Evolutionary conservation across 2,113 vertebrate species (phyloP), one percentile per base, ranked within the genome.

Genomic region (Triplophysa siluroides): DNA sequence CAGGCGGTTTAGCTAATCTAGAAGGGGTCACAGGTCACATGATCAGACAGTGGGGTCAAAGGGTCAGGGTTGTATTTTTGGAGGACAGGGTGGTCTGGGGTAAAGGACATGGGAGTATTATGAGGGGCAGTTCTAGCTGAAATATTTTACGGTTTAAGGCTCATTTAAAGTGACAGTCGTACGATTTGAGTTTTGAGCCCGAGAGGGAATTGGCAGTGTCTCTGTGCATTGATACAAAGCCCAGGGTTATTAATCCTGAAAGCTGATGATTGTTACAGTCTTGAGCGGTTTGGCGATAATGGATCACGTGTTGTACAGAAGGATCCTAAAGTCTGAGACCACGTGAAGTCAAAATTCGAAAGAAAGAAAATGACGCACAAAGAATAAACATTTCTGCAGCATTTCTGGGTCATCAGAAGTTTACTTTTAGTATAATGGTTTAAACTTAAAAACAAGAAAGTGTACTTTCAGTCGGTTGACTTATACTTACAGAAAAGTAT

Each of bases 101-200:
- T 21, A 72, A 72, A 73, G 26, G 18, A 62, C 72, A 75, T 18
- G 41, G n/a, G 23, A 56, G 74, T 64, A 54, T 65, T 38, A 52
- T 8, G 24, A 54, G 19, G 61, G 74, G 74, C 62, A 77, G 74
- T 77, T 77, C 45, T 76, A 63, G 38, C 60, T 76, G 18, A 16
- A 76, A 76, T 76, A 63, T 63, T 54, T 65, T 2, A 10, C 38
- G 12, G 7, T 50, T 65, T 65, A 77, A 65, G 74, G 74, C 45
- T 77, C 7, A n/a, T 19, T 56, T 58, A n/a, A 64, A 52, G n/a
- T 41, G 47, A 54, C 43, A 4, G 33, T 73, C 23, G 18, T 54
- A 73, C 69, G 19, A 23, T 23, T 38, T 62, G 16, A 41, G 23
- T 23, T 13, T 45, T 26, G 45, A 54, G 6, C 38, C n/a, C 18